Conservation (phyloP, 1,140 invertebrate genomes). For the Mizuhopecten yessoensis region DNA sequence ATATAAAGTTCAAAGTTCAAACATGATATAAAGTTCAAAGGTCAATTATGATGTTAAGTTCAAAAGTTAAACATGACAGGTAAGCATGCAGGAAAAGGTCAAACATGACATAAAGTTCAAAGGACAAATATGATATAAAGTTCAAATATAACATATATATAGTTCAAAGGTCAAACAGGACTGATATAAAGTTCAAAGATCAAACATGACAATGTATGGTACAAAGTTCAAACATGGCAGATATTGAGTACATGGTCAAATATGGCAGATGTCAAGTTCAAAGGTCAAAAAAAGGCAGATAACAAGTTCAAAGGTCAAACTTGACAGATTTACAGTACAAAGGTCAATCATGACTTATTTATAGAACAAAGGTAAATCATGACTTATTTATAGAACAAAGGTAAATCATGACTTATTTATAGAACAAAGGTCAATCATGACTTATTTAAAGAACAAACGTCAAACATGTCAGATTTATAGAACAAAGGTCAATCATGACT, state of each 20-base stretch:
- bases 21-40: too few relatives aligned
- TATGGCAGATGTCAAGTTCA: neutral
- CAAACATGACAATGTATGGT: neutral
- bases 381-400: too few relatives aligned
- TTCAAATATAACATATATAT: neutral
- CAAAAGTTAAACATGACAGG: too few relatives aligned
- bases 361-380: too few relatives aligned
- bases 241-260: neutral
- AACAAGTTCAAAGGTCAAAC: neutral
- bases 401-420: neutral
- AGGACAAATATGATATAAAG: neutral
- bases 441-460: neutral
- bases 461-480: neutral
- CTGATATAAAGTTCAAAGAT: neutral
- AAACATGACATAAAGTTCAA: neutral
- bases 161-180: neutral
- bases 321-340: neutral
- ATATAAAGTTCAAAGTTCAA: neutral
- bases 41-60: too few relatives aligned
- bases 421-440: neutral
- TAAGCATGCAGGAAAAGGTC: too few relatives aligned
- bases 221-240: neutral
- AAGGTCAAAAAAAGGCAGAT: slow-evolving; percentile 54
- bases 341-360: neutral
- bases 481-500: neutral